phyloP scores from a whole-genome alignment of 1,140 invertebrate species.

The Phocides pigmalion region DNA sequence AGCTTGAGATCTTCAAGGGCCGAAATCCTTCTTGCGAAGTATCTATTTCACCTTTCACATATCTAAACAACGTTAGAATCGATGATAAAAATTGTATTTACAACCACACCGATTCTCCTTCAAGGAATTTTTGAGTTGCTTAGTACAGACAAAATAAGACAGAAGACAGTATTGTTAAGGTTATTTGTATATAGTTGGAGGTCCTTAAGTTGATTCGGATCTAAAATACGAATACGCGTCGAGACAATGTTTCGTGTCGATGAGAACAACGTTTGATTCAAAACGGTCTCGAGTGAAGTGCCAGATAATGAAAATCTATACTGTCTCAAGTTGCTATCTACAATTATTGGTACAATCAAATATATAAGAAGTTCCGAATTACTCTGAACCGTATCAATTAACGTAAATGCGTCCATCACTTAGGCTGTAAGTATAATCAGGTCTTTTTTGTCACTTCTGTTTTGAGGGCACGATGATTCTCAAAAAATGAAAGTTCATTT shows the following conservation, averaged over 20 bases:
- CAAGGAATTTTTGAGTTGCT: slow-evolving; percentile 16
- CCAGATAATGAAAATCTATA: slow-evolving; percentile 29
- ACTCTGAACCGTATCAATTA: not conserved
- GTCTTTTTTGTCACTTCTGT: no score
- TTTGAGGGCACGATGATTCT: no score
- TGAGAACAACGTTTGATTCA: slow-evolving; percentile 13
- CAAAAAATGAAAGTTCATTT: no score
- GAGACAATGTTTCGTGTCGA: slow-evolving; percentile 24
- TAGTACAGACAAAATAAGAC: slow-evolving; percentile 22
- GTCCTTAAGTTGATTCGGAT: slow-evolving; percentile 13
- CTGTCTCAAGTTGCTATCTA: slow-evolving; percentile 27
- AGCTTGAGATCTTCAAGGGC: slow-evolving; percentile 40
- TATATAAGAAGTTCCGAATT: slow-evolving; percentile 8
- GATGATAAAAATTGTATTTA: slow-evolving; percentile 39
- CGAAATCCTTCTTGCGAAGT: slow-evolving; percentile 32
- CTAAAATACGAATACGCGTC: slow-evolving; percentile 6
- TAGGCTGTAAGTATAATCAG: no score
- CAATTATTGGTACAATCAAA: slow-evolving; percentile 6
- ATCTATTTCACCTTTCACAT: slow-evolving; percentile 34
- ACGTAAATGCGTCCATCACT: no score
- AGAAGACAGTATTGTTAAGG: slow-evolving; percentile 34
- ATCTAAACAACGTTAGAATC: slow-evolving; percentile 31
- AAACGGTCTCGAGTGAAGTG: slow-evolving; percentile 28
- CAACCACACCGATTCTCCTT: slow-evolving; percentile 37
- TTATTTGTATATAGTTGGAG: slow-evolving; percentile 24